Conservation (phyloP, 92 coral and sea anemone species). For the Desmophyllum pertusum region DNA sequence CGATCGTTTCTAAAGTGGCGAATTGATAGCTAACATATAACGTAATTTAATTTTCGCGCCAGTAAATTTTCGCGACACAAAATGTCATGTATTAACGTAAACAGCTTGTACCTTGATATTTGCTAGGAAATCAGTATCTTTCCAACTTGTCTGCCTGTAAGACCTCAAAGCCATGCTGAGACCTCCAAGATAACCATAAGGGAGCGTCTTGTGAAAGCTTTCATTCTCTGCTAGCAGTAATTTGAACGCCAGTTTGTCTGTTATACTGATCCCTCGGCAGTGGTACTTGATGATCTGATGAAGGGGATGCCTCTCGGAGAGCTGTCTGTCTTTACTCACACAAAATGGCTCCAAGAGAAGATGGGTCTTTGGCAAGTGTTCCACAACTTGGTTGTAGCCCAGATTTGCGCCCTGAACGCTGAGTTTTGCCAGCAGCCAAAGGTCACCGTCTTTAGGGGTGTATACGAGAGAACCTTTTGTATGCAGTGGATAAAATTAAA, state of each 20-base stretch:
- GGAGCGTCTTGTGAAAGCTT: slow-evolving; percentile 23
- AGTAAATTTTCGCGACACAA: no score
- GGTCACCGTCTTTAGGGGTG: slow-evolving; percentile 48
- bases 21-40: no score
- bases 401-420: slow-evolving; percentile 60
- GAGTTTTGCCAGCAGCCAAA: slow-evolving; percentile 72
- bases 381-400: slow-evolving; percentile 50
- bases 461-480: slow-evolving; percentile 57
- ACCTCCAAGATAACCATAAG: slow-evolving; percentile 47
- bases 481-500: neutral
- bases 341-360: slow-evolving; percentile 68
- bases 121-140: slow-evolving; percentile 47
- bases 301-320: slow-evolving; percentile 61
- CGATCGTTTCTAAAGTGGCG: no score
- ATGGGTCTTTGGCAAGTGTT: slow-evolving; percentile 68
- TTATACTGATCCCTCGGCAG: slow-evolving; percentile 59
- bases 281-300: slow-evolving; percentile 65
- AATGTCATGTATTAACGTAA: no score
- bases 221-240: neutral
- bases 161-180: slow-evolving; percentile 31
- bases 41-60: no score
- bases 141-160: slow-evolving; percentile 37
- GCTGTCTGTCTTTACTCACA: slow-evolving; percentile 59
- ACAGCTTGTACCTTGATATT: slow-evolving; percentile 39
- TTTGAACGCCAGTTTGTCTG: slow-evolving; percentile 49